Evolutionary conservation across 2,888 invertebrate genomes (phyloP).

Genomic region (Cheilosia variabilis): DNA sequence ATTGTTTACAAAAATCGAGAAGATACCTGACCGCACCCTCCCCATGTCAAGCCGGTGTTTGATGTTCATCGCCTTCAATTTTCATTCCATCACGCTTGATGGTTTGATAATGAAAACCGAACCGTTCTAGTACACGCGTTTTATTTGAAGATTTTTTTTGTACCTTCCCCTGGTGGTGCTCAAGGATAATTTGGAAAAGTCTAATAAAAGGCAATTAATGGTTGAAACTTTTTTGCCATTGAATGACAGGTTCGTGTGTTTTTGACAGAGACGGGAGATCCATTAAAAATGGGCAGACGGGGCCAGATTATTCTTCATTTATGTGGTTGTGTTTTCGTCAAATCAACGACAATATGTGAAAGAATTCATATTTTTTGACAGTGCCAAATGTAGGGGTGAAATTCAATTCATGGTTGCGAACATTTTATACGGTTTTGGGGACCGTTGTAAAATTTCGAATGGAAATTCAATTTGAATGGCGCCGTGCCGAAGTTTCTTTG

Average conservation of each 20-base stretch:
- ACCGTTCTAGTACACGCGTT: neutral
- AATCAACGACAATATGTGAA: slow-evolving; percentile 20
- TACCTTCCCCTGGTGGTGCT: neutral
- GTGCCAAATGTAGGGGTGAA: slow-evolving; percentile 9
- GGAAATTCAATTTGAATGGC: slow-evolving; percentile 52
- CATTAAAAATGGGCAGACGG: neutral
- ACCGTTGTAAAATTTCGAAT: slow-evolving; percentile 41
- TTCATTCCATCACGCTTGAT: slow-evolving; percentile 41
- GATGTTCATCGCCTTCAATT: slow-evolving; percentile 54
- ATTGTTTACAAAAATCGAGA: slow-evolving; percentile 58
- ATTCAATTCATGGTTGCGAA: slow-evolving; percentile 22
- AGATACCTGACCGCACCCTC: slow-evolving; percentile 42
- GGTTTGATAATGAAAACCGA: slow-evolving; percentile 48
- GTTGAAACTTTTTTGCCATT: slow-evolving; percentile 5
- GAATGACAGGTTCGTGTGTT: slow-evolving; percentile 47
- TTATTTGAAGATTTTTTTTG: slow-evolving; percentile 28
- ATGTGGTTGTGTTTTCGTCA: neutral
- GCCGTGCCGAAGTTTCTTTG: slow-evolving; percentile 31
- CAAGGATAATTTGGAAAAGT: slow-evolving; percentile 43
- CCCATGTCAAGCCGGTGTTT: slow-evolving; percentile 27
- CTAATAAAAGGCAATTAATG: slow-evolving; percentile 49
- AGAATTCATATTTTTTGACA: slow-evolving; percentile 42
- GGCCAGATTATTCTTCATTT: slow-evolving; percentile 3
- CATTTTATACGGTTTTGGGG: neutral
- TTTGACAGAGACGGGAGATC: slow-evolving; percentile 8